Conservation (phyloP, 92 coral and sea anemone species). For the Actinernus sp. region DNA sequence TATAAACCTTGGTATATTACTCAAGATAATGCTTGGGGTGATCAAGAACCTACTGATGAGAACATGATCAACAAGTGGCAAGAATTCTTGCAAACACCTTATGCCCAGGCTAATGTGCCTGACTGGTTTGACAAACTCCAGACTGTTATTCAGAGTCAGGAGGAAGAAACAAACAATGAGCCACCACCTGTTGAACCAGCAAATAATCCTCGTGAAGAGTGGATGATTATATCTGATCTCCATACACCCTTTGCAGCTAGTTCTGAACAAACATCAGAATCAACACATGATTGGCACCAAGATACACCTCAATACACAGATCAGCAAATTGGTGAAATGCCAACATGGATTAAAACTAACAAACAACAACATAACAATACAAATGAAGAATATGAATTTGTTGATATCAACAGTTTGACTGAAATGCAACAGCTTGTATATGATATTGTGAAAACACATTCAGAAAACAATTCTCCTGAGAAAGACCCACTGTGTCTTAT, state of each 20-base stretch:
- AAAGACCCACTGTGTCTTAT: conserved; percentile 44
- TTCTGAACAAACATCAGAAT: background rate
- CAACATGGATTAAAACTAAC: conserved; percentile 40
- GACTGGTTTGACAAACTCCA: conserved; percentile 70
- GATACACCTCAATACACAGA: conserved; percentile 47
- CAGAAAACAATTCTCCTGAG: conserved; percentile 28
- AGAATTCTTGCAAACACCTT: conserved; percentile 52
- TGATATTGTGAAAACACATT: conserved; percentile 42
- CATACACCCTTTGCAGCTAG: conserved; percentile 26
- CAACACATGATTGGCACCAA: conserved; percentile 31
- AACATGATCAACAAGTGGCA: background rate
- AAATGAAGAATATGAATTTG: conserved; percentile 5
- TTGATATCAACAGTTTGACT: conserved; percentile 38
- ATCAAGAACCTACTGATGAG: conserved; percentile 41
- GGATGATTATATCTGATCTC: conserved; percentile 63
- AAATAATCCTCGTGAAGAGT: conserved; percentile 40
- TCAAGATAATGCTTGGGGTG: conserved; percentile 67
- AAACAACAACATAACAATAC: conserved; percentile 7
- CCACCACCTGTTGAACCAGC: background rate
- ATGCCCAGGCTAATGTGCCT: conserved; percentile 50
- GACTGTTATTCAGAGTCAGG: conserved; percentile 40
- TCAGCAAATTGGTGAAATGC: conserved; percentile 62
- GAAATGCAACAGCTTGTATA: conserved; percentile 56
- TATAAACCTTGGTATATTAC: conserved; percentile 43
- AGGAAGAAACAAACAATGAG: conserved; percentile 44